Conservation (phyloP, 1,140 invertebrate genomes). For the Plutomurus gul region DNA sequence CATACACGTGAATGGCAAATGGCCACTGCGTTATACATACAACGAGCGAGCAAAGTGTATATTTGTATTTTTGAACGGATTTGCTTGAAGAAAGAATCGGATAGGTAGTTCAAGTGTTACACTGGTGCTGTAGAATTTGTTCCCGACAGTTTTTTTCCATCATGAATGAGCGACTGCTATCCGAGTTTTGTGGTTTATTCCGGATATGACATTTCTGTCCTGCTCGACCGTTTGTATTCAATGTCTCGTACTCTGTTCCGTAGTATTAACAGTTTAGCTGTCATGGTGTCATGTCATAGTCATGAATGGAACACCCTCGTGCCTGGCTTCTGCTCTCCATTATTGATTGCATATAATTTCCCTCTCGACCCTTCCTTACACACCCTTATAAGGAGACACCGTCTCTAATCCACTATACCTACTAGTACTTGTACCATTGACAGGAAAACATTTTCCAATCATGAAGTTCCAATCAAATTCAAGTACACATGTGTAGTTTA, state of each 20-base stretch:
- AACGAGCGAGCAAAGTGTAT: no score
- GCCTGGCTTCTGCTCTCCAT: not conserved
- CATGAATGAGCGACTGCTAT: slow-evolving; percentile 9
- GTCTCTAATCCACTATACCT: not conserved
- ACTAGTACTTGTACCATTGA: no score
- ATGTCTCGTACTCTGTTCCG: not conserved
- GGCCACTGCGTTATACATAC: no score
- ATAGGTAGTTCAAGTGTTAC: no score
- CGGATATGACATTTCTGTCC: slow-evolving; percentile 19
- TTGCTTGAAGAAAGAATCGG: no score
- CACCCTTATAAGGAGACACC: no score
- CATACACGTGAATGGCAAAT: no score
- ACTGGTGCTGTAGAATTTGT: not conserved
- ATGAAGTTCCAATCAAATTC: no score
- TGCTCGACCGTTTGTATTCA: not conserved
- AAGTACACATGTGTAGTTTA: no score
- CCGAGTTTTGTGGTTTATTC: not conserved
- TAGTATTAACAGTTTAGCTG: slow-evolving; percentile 2
- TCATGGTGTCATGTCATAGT: slow-evolving; percentile 14
- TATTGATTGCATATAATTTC: not conserved
- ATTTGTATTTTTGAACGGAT: no score
- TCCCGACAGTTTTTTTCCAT: not conserved
- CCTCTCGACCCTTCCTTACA: not conserved
- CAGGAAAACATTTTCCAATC: no score
- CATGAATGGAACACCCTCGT: not conserved